Base-by-base conservation (phyloP, 53 echinoderm and acorn worm genomes). In the Holothuria leucospilota region DNA sequence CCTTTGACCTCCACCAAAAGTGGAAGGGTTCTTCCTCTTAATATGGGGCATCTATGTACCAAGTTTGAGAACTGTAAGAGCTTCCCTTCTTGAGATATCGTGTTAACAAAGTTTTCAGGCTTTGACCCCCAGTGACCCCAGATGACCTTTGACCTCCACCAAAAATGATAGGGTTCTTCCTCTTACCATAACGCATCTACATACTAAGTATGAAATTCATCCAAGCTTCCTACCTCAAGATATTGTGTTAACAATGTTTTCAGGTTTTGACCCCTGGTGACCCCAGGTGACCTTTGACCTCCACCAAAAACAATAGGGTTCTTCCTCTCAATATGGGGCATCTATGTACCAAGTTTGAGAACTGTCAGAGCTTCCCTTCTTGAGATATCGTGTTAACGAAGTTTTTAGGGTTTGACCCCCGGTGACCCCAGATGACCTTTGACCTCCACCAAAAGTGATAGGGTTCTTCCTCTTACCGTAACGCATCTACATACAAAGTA, bases 261-360 rank as follows among this genome's bases (percentile, higher is more conserved):
- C 2, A 39, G 82, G 0, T 88, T 73, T 6, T 62, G 77, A 40
- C 67, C 77, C n/a, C 85, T 92, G 34, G 51, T 27, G 23, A 58
- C 85, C 11, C 82, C 88, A 51, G 87, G 85, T 23, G 93, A 90
- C 30, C 90, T 46, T 49, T 89, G 39, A 73, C 89, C n/a, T 46
- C 41, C 26, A 56, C 69, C 49, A 89, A 72, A 23, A 72, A 69
- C n/a, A 39, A 89, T 16, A 51, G 39, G 27, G 81, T 77, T 39
- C 52, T 82, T 20, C 92, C 84, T 16, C 39, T 66, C 26, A 64
- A 78, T 20, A 89, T 92, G 66, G 68, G 89, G 9, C 72, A 89
- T 63, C 62, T 65, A 61, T 39, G 82, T 28, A 75, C 71, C 74
- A 53, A 68, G 64, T 92, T 46, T 68, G 34, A 51, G 24, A 58